These are phyloP conservation scores for Linnaemya tessellans DNA, from an alignment of 2,888 invertebrate genomes.

Conservation along the genomic window DNA sequence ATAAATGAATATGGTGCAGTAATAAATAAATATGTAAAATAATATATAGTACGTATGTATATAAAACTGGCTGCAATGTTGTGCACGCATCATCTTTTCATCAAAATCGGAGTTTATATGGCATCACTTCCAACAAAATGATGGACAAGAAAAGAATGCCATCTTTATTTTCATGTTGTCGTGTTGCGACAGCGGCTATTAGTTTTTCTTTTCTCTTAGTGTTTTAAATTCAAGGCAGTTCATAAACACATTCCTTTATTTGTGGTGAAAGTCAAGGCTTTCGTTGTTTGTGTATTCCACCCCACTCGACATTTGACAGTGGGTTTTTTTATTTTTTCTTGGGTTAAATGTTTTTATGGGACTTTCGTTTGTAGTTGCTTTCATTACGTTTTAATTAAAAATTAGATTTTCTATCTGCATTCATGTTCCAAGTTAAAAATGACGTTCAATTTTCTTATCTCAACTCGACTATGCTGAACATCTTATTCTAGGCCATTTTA, in stretches of 20 bases:
- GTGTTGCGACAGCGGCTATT: conserved; percentile 1
- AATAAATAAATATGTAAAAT: too few relatives aligned
- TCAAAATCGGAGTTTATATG: neutral
- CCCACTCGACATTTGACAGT: conserved; percentile 31
- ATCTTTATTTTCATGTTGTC: conserved; percentile 32
- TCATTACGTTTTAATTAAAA: too few relatives aligned
- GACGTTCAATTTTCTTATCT: too few relatives aligned
- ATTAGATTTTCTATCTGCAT: too few relatives aligned
- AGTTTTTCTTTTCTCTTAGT: neutral
- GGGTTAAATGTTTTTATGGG: neutral
- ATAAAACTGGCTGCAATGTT: too few relatives aligned
- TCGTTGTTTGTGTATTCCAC: conserved; percentile 23
- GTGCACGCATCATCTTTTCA: too few relatives aligned
- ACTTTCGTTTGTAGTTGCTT: neutral
- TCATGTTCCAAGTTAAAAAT: too few relatives aligned
- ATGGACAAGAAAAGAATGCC: neutral
- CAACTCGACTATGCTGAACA: too few relatives aligned
- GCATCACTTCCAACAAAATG: conserved; percentile 14
- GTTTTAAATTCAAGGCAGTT: conserved; percentile 70
- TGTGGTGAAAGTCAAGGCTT: conserved; percentile 74
- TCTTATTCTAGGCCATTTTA: too few relatives aligned
- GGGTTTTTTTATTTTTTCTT: conserved; percentile 41
- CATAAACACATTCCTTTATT: conserved; percentile 58
- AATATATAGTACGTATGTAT: too few relatives aligned
- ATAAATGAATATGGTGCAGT: too few relatives aligned